These are phyloP conservation scores for Cyprinodon tularosa DNA, from an alignment of 2,113 vertebrate species.

Conservation along the genomic window DNA sequence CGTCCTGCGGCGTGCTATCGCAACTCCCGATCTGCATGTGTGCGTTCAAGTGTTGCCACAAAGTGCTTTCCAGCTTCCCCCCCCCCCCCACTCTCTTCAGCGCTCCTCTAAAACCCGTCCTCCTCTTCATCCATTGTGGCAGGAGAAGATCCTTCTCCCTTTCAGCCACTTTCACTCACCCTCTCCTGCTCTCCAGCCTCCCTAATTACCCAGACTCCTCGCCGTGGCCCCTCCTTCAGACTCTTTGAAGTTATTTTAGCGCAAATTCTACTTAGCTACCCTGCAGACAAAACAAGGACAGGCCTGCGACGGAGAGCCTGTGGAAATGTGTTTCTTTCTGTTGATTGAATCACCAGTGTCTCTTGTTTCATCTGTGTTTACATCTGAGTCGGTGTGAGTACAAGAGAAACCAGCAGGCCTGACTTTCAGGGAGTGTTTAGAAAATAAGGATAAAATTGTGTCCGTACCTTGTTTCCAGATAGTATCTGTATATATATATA, in stretches of 20 bases:
- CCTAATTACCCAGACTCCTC: conserved; percentile 72
- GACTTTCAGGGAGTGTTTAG: conserved; percentile 9
- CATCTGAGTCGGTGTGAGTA: conserved; percentile 34
- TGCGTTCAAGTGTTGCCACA: conserved; percentile 41
- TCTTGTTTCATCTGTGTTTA: conserved; percentile 64
- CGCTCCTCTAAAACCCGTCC: conserved; percentile 33
- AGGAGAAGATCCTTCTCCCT: conserved; percentile 54
- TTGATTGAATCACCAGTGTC: conserved; percentile 50
- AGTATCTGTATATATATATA: conserved; percentile 31
- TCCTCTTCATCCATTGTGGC: conserved; percentile 63
- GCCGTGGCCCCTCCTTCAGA: conserved; percentile 61
- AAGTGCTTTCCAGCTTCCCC: conserved; percentile 25
- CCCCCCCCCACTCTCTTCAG: background rate
- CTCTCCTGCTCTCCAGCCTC: conserved; percentile 52
- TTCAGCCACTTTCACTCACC: conserved; percentile 41
- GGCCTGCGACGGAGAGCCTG: conserved; percentile 44
- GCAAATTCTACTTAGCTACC: conserved; percentile 65
- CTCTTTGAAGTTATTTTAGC: conserved; percentile 76
- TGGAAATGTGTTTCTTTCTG: conserved; percentile 41
- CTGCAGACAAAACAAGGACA: conserved; percentile 69
- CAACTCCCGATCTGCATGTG: conserved; percentile 31
- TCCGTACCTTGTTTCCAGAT: conserved; percentile 45
- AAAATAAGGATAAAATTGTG: conserved; percentile 34
- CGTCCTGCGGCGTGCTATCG: conserved; percentile 38
- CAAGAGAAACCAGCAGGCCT: conserved; percentile 32